Evolutionary conservation across 2,797 vertebrate genomes (phyloP).

Genomic region (Macroramphosus scolopax): DNA sequence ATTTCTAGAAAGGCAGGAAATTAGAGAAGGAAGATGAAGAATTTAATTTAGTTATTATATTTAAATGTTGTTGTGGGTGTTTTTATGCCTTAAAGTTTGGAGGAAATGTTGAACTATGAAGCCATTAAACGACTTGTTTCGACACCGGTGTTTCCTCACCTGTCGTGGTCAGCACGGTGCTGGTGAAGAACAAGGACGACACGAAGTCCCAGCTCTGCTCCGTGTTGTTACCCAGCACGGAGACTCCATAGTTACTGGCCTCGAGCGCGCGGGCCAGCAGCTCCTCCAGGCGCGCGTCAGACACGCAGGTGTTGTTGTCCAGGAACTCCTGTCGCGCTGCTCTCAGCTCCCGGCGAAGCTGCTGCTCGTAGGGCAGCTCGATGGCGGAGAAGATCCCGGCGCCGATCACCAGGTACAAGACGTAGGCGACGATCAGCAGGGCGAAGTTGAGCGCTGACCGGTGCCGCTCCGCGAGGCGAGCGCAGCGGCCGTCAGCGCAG

Average conservation of each 20-base stretch:
- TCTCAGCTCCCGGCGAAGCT: slow-evolving; percentile 82
- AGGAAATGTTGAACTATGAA: too few species aligned
- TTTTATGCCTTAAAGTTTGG: too few species aligned
- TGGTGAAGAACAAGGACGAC: slow-evolving; percentile 94
- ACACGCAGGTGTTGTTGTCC: slow-evolving; percentile 84
- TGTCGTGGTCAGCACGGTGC: slow-evolving; percentile 94
- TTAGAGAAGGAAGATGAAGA: too few species aligned
- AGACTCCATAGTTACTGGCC: slow-evolving; percentile 94
- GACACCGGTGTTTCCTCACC: slow-evolving; percentile 83
- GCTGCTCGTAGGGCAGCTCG: slow-evolving; percentile 87
- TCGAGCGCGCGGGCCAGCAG: slow-evolving; percentile 85
- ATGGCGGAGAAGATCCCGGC: slow-evolving; percentile 91
- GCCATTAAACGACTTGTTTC: too few species aligned
- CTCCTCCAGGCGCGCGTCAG: slow-evolving; percentile 83
- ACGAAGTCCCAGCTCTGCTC: slow-evolving; percentile 93
- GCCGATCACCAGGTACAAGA: slow-evolving; percentile 85
- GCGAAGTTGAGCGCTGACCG: slow-evolving; percentile 80
- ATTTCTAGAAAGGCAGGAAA: too few species aligned
- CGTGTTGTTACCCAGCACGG: slow-evolving; percentile 81
- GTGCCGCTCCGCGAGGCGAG: slow-evolving; percentile 77
- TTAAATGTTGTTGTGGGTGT: too few species aligned
- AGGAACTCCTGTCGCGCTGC: slow-evolving; percentile 82
- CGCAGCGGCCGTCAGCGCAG: slow-evolving; percentile 69
- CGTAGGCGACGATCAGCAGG: slow-evolving; percentile 81
- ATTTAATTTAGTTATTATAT: too few species aligned